Evolutionary conservation across 2,113 vertebrate species (phyloP).

Genomic region (Hymenochirus boettgeri): DNA sequence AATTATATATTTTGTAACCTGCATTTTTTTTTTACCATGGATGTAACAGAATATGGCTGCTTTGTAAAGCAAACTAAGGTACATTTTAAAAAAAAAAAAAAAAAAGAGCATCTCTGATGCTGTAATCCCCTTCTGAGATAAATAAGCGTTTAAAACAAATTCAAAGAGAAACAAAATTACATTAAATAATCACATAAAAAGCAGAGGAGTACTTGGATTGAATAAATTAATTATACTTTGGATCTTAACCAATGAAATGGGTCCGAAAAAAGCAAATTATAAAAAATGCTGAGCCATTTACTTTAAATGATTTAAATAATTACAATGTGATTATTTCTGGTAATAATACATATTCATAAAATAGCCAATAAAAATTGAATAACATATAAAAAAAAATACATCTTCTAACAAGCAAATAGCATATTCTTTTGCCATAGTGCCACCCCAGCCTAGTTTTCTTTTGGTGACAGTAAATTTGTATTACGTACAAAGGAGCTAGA

Average conservation of each 20-base stretch:
- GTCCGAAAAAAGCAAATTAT: neutral
- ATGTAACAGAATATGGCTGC: slow-evolving; percentile 64
- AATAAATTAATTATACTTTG: slow-evolving; percentile 73
- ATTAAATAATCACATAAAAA: slow-evolving; percentile 68
- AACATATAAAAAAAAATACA: slow-evolving; percentile 54
- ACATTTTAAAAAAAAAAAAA: slow-evolving; percentile 54
- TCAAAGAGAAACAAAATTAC: slow-evolving; percentile 66
- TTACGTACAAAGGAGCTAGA: slow-evolving; percentile 22
- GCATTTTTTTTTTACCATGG: slow-evolving; percentile 39
- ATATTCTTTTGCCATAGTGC: slow-evolving; percentile 48
- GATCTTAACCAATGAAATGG: slow-evolving; percentile 2
- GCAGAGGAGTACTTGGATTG: slow-evolving; percentile 60
- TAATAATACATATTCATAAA: slow-evolving; percentile 54
- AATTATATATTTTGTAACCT: slow-evolving; percentile 37
- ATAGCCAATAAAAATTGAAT: slow-evolving; percentile 55
- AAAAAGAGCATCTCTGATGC: slow-evolving; percentile 77
- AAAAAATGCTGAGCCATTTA: slow-evolving; percentile 51
- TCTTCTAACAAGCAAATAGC: slow-evolving; percentile 68
- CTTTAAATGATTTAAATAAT: slow-evolving; percentile 50
- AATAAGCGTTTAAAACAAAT: slow-evolving; percentile 69
- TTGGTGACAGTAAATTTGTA: slow-evolving; percentile 47
- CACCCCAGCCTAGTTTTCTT: slow-evolving; percentile 34
- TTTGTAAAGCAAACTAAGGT: slow-evolving; percentile 69
- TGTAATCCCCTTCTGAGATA: slow-evolving; percentile 58
- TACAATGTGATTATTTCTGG: slow-evolving; percentile 49